Evolutionary conservation across 2,113 vertebrate species (phyloP).

Genomic region (Coryphaenoides rupestris): DNA sequence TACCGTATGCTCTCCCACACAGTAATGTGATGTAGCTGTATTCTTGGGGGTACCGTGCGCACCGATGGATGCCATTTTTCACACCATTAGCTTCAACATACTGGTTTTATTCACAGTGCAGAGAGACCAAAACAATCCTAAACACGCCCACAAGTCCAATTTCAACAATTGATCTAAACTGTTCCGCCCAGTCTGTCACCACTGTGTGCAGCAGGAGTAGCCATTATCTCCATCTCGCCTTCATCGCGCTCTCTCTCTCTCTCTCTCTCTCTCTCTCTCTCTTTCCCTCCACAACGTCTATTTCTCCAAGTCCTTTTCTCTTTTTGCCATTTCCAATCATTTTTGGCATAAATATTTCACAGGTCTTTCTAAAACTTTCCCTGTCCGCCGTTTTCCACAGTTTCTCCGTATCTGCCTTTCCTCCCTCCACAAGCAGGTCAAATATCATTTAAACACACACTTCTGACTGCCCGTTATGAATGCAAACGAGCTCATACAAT

Average conservation of each 20-base stretch:
- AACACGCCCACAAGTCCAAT: conserved; percentile 65
- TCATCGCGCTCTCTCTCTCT: conserved; percentile 22
- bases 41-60: conserved; percentile 57
- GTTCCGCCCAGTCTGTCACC: conserved; percentile 55
- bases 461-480: too few relatives aligned
- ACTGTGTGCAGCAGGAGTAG: conserved; percentile 45
- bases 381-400: background rate
- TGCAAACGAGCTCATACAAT: conserved; percentile 24
- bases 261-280: conserved; percentile 4
- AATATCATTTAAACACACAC: background rate
- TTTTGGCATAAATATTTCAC: conserved; percentile 23
- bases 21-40: conserved; percentile 62
- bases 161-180: conserved; percentile 67
- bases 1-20: conserved; percentile 60
- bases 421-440: background rate
- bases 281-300: conserved; percentile 13
- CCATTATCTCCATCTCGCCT: conserved; percentile 53
- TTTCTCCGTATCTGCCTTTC: background rate
- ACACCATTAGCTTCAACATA: conserved; percentile 72
- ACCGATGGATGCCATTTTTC: conserved; percentile 66
- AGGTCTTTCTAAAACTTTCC: conserved; percentile 15
- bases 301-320: conserved; percentile 7
- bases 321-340: conserved; percentile 6
- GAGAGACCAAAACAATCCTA: conserved; percentile 61
- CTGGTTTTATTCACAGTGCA: conserved; percentile 70